Evolutionary conservation across 2,113 vertebrate species (phyloP).

Genomic region (Sinocyclocheilus maitianheensis): DNA sequence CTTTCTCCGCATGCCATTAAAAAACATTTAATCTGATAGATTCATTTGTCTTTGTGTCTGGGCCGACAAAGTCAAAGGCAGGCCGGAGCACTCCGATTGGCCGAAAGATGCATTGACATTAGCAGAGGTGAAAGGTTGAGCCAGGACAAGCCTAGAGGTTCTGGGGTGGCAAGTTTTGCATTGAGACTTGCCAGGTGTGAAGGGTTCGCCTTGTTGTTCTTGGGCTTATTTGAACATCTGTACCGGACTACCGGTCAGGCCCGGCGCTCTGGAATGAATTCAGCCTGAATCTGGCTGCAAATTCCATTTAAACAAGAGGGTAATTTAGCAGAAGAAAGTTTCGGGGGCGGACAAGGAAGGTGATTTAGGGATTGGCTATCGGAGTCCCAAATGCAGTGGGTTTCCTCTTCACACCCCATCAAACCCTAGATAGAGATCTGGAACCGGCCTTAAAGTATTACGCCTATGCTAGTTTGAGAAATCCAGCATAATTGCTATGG

Average conservation of each 20-base stretch:
- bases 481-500: neutral
- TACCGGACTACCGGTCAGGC: conserved; percentile 49
- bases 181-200: conserved; percentile 79
- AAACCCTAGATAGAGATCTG: conserved; percentile 51
- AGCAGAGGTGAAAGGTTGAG: conserved; percentile 76
- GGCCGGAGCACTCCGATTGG: conserved; percentile 80
- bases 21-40: conserved; percentile 93
- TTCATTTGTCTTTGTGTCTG: conserved; percentile 94
- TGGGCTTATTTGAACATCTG: conserved; percentile 77
- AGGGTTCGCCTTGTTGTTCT: conserved; percentile 75
- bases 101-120: conserved; percentile 76
- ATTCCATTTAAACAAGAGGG: conserved; percentile 64
- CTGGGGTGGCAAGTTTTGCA: conserved; percentile 75
- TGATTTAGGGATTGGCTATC: conserved; percentile 34
- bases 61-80: conserved; percentile 82
- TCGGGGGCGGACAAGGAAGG: conserved; percentile 29
- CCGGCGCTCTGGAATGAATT: conserved; percentile 64
- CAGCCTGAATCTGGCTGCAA: conserved; percentile 59
- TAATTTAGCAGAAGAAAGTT: conserved; percentile 62
- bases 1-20: conserved; percentile 87
- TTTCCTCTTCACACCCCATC: conserved; percentile 5
- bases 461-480: conserved; percentile 2
- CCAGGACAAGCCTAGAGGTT: conserved; percentile 71
- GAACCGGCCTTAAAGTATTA: neutral
- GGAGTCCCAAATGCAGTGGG: neutral